Percentiles rank a stretch among this genome's conserved stretches.
Conservation (phyloP, 2,113 vertebrate genomes). For the Turdus rufiventris region DNA sequence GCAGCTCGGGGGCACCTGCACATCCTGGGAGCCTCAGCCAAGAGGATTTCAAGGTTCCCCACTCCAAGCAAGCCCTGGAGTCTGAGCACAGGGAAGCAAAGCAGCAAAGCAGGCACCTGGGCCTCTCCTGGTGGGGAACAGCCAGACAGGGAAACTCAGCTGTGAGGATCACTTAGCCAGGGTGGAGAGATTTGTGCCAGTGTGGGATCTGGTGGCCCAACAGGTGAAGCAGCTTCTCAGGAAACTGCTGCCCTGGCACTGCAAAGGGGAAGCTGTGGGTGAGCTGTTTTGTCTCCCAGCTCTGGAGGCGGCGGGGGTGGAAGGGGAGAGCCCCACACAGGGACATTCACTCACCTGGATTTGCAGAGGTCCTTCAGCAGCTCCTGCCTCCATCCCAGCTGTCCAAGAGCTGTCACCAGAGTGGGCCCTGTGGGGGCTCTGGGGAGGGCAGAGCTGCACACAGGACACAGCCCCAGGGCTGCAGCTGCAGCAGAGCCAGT, state of each 20-base stretch:
- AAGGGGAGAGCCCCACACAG: rapidly evolving
- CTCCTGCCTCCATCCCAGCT: not conserved
- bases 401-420: not conserved
- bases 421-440: rapidly evolving
- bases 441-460: not conserved
- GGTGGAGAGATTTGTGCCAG: rapidly evolving
- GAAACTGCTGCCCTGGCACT: not conserved
- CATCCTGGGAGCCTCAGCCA: not conserved
- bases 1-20: not conserved
- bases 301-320: not conserved
- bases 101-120: not conserved
- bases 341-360: not conserved
- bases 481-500: not conserved
- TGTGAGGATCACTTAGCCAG: not conserved
- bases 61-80: not conserved
- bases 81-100: not conserved
- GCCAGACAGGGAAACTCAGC: not conserved
- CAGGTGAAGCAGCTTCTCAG: not conserved
- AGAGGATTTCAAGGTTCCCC: not conserved
- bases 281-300: not conserved
- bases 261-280: not conserved
- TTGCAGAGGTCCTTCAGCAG: not conserved
- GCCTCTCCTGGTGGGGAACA: not conserved
- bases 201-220: not conserved
- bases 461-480: rapidly evolving